Evolutionary conservation across 2,797 vertebrate species (phyloP), one percentile per base, ranked within the genome.

Genomic region (Hypotaenidia okinawae): DNA sequence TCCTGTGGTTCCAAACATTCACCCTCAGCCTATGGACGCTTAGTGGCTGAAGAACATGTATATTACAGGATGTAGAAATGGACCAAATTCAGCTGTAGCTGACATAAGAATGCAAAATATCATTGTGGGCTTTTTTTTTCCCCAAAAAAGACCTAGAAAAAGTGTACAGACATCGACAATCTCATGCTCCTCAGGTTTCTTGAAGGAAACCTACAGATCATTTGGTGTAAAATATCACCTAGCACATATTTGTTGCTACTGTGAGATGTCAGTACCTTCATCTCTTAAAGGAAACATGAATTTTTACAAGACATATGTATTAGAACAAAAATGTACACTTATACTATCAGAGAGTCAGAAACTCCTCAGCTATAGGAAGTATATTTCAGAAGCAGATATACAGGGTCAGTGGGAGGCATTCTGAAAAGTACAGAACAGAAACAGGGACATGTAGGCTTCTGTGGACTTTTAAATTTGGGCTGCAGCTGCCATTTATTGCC

Each of bases 141-240:
- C 19, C 9, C 13, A 9, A 25, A 41, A 28, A 51, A 92, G 25
- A 45, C 17, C 33, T 75, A 37, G 16, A 27, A 39, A 69, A 47
- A 17, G 6, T 45, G 4, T 24, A 13, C 27, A 39, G 62, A 16
- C 27, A 6, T 10, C 59, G 58, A 37, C 27, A 41, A 43, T 39
- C 37, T 47, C 1, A 0, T 35, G 35, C 16, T 87, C 28, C 16
- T 80, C 32, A 13, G 39, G 30, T 11, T 92, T 17, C 6, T 13
- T 68, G 73, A 91, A 78, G 61, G 22, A 63, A 87, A 90, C 30
- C n/a, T 52, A 57, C 19, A 73, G 51, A 54, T 25, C 1, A 0
- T 47, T 87, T 66, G n/a, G 32, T 84, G 64, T 21, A 74, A 90
- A 89, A 43, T 63, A 41, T 25, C 47, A 92, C 74, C 83, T 74